Evolutionary conservation across 2,797 vertebrate genomes (phyloP).

Genomic region (Channa striata): DNA sequence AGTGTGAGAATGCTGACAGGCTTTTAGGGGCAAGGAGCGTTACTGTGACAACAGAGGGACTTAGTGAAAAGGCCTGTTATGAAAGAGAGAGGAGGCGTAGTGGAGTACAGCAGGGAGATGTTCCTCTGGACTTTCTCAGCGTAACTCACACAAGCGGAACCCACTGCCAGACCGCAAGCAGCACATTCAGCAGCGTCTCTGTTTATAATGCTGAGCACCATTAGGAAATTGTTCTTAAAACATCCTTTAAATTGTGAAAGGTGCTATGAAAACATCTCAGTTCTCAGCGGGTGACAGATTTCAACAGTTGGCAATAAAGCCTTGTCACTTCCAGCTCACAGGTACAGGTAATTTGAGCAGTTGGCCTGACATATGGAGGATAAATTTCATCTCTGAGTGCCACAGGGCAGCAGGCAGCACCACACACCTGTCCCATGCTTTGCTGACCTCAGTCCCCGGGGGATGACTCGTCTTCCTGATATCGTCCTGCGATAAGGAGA

Average conservation of each 20-base stretch:
- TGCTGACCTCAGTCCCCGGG: slow-evolving; percentile 37
- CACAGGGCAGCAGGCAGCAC: slow-evolving; percentile 43
- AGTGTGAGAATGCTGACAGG: slow-evolving; percentile 40
- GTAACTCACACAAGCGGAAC: slow-evolving; percentile 19
- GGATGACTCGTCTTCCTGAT: slow-evolving; percentile 41
- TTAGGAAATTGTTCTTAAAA: slow-evolving; percentile 31
- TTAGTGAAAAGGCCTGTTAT: slow-evolving; percentile 48
- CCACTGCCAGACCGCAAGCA: slow-evolving; percentile 16
- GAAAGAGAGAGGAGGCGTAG: slow-evolving; percentile 24
- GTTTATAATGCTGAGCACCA: slow-evolving; percentile 1
- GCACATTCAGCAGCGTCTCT: slow-evolving; percentile 7
- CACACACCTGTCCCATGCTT: slow-evolving; percentile 59
- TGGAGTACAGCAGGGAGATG: slow-evolving; percentile 11
- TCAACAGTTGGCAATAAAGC: slow-evolving; percentile 60
- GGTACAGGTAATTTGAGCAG: slow-evolving; percentile 57
- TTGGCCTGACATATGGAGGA: slow-evolving; percentile 40
- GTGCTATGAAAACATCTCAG: slow-evolving; percentile 51
- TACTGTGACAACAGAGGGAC: slow-evolving; percentile 52
- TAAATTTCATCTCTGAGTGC: slow-evolving; percentile 68
- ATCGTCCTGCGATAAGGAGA: slow-evolving; percentile 42
- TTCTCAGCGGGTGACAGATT: slow-evolving; percentile 55
- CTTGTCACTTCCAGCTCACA: slow-evolving; percentile 62
- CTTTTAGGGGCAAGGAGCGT: slow-evolving; percentile 40
- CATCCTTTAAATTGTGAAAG: slow-evolving; percentile 26
- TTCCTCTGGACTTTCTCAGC: slow-evolving; percentile 11